A percentile compares a stretch with the other conserved stretches of the same genome.
phyloP scores from a whole-genome alignment of 1,140 invertebrate genomes.

The Drosophila grimshawi region DNA sequence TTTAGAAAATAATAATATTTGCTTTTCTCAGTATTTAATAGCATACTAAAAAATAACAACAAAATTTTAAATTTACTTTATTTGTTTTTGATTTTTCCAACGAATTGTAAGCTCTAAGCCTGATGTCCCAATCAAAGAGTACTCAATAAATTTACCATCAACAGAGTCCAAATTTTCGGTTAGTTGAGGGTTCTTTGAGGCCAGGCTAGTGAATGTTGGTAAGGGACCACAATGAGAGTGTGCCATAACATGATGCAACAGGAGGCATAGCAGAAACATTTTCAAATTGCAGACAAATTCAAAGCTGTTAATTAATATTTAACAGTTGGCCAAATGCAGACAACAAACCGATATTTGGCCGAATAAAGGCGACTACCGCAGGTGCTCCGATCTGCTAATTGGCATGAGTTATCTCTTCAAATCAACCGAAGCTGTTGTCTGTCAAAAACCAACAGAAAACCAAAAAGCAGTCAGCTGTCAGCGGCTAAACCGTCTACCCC shows the following conservation, averaged over 20 bases:
- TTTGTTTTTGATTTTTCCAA: not conserved
- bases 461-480: constrained; percentile 10
- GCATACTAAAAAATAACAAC: not conserved
- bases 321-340: constrained; percentile 23
- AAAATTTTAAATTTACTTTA: not conserved
- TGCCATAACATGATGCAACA: constrained; percentile 24
- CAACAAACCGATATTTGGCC: constrained; percentile 38
- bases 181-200: constrained; percentile 3
- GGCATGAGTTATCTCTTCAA: constrained; percentile 60
- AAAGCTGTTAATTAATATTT: constrained; percentile 64
- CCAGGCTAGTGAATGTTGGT: not conserved
- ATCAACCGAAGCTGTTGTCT: constrained; percentile 28
- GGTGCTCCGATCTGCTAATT: constrained; percentile 62
- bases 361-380: constrained; percentile 1
- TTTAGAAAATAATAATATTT: not conserved
- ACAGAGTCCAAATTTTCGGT: not conserved
- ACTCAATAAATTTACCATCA: not conserved
- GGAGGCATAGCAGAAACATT: constrained; percentile 6
- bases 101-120: not conserved
- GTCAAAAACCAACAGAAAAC: constrained; percentile 9
- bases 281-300: constrained; percentile 46
- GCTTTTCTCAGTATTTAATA: not conserved
- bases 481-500: constrained; percentile 9
- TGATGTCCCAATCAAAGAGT: not conserved
- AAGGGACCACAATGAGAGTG: constrained; percentile 7